Evolutionary conservation across 2,888 invertebrate genomes (phyloP), one percentile per base, ranked within the genome.

Genomic region (Galerucella calmariensis): DNA sequence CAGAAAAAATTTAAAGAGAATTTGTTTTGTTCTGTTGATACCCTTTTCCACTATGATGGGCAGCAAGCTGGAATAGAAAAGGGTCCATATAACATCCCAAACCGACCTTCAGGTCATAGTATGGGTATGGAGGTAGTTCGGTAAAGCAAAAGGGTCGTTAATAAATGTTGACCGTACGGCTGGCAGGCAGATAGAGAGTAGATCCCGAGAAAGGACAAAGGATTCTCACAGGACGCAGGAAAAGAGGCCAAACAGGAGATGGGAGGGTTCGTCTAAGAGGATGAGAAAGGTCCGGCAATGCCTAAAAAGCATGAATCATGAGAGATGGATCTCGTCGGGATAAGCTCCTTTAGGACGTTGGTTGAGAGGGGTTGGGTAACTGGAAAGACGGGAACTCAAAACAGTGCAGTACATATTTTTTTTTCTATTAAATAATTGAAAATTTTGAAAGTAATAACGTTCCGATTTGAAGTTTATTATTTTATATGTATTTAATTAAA

Each of bases 251-350:
- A 81, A 81, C 82, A 63, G 74, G 74, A 14, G 75, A 59, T 66
- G 72, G 75, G 75, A 56, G 75, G 75, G 75, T 53, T 62, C 66
- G 51, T 72, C 72, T 72, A 67, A 81, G 82, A 82, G 84, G 83
- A 82, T 83, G 83, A 81, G 83, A 83, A 85, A 84, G 85, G 85
- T 84, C 83, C 83, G 82, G 80, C 82, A 63, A 61, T 63, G 72
- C 72, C 83, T 82, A 82, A 84, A 85, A 85, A 84, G 86, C 85
- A 86, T 86, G 85, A 86, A 85, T 86, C 86, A 86, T 85, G 86
- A 84, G 85, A 82, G 84, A 83, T 83, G 84, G 83, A 83, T 81
- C 82, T 74, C 69, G 83, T 83, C 81, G 81, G 85, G 85, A 85
- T 85, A 85, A 85, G 85, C 83, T 83, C 84, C 85, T 83, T 83